These are phyloP conservation scores for Odontamblyopus rebecca DNA, from an alignment of 2,797 vertebrate species.

Conservation along the genomic window DNA sequence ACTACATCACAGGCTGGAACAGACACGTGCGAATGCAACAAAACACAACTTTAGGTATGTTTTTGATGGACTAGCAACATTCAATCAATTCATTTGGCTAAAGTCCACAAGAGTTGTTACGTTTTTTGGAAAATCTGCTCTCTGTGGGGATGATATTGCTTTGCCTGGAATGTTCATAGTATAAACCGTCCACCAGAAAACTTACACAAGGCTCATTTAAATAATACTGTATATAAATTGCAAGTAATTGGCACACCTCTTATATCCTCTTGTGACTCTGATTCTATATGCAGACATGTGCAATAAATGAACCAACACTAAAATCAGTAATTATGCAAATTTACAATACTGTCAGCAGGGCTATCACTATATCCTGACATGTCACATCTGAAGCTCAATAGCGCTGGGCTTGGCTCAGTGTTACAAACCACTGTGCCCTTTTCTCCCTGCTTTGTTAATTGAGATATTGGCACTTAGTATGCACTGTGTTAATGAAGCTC, in stretches of 20 bases:
- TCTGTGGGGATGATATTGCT: too few relatives aligned
- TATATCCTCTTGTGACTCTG: background rate
- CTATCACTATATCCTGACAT: constrained; percentile 3
- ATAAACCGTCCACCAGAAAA: too few relatives aligned
- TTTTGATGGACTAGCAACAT: too few relatives aligned
- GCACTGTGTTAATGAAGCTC: constrained; percentile 32
- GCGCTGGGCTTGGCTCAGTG: constrained; percentile 1
- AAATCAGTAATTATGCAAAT: constrained; percentile 5
- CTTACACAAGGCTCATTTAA: too few relatives aligned
- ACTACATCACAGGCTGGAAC: too few relatives aligned
- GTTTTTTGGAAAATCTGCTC: too few relatives aligned
- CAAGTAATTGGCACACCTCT: background rate
- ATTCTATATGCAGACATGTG: background rate
- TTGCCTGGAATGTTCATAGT: too few relatives aligned
- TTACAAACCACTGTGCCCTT: constrained; percentile 35
- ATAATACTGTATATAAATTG: too few relatives aligned
- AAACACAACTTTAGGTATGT: too few relatives aligned
- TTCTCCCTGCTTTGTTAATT: constrained; percentile 35
- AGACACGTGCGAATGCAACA: too few relatives aligned
- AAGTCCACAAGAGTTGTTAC: too few relatives aligned
- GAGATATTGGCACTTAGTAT: constrained; percentile 34
- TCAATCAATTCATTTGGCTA: too few relatives aligned
- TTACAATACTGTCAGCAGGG: background rate
- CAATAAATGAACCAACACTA: background rate
- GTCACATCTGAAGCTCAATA: constrained; percentile 13